Percentiles rank a stretch among this genome's conserved stretches.
Evolutionary conservation across 2,113 vertebrate genomes (phyloP).

Genomic region (Saguinus imperator): DNA sequence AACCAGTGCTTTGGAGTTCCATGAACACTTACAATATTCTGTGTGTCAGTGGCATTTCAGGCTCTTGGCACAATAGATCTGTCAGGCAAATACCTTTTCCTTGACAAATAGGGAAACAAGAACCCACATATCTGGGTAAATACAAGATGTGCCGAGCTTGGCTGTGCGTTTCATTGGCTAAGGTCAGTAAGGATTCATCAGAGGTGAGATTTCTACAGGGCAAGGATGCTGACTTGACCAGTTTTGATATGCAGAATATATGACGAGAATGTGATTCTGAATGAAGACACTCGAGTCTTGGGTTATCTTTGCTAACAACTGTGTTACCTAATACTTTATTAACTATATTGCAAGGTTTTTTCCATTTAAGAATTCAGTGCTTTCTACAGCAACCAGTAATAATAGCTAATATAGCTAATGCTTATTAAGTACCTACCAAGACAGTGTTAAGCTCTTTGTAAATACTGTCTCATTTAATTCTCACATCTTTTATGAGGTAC

Average conservation of each 20-base stretch:
- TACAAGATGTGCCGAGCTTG: neutral
- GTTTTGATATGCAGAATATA: neutral
- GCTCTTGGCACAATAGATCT: neutral
- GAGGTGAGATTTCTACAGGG: neutral
- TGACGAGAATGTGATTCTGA: neutral
- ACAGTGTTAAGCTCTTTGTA: neutral
- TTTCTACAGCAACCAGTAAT: neutral
- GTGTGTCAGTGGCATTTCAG: constrained; percentile 27
- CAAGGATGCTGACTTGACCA: neutral
- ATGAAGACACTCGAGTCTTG: neutral
- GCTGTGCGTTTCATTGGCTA: neutral
- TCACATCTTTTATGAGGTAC: neutral
- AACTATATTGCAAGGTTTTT: constrained; percentile 1
- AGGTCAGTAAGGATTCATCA: neutral
- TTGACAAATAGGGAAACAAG: constrained; percentile 31
- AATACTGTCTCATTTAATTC: neutral
- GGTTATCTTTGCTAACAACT: neutral
- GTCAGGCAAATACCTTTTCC: constrained; percentile 36
- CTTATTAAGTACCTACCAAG: neutral
- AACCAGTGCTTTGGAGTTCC: neutral
- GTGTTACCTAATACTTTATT: neutral
- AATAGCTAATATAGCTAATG: neutral
- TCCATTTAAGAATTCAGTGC: neutral
- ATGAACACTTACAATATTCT: neutral
- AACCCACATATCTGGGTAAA: constrained; percentile 42